Base-by-base conservation (phyloP, 2,113 vertebrate species). In the Entomyzon cyanotis region DNA sequence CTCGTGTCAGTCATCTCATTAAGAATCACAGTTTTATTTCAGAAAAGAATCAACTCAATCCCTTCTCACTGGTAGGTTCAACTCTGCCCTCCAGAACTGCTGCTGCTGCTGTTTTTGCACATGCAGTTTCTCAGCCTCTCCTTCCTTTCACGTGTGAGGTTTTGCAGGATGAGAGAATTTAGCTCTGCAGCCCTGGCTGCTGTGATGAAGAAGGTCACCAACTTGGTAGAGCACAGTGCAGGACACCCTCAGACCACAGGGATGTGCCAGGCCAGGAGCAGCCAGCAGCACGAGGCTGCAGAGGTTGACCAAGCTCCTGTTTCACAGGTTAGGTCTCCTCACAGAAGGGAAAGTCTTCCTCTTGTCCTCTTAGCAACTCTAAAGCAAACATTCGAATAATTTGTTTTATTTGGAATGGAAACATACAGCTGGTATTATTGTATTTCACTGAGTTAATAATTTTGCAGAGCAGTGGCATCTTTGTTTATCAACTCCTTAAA, bases 401-500 rank as follows among this genome's bases (percentile, higher is more conserved):
- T 65, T 77, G 18, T 84, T 81, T 85, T 64, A 46, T 69, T 68
- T 24, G 16, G 28, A 62, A 55, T 84, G 60, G 71, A 94, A 93
- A 91, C 49, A 59, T 88, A 49, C 62, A 77, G 44, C 75, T 81
- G 47, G 24, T 82, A 24, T 58, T 87, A 93, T 37, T 50, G 12
- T 70, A 46, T 92, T 90, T 81, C 41, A 58, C 27, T 27, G 44
- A 67, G 58, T 31, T 87, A 22, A 30, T 71, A 11, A 50, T 90
- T 95, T 69, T 79, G 55, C 52, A 49, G 80, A 89, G 35, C 52
- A 78, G 68, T 59, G 70, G 47, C 63, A 50, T 92, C 77, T 93
- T 89, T 93, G 41, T 91, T 82, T 85, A 67, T 84, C 70, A 81
- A 35, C 56, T 84, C 44, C 68, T 87, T 85, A 68, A 84, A 87